Base-by-base conservation (phyloP, 2,113 vertebrate species). In the Cynoglossus semilaevis region DNA sequence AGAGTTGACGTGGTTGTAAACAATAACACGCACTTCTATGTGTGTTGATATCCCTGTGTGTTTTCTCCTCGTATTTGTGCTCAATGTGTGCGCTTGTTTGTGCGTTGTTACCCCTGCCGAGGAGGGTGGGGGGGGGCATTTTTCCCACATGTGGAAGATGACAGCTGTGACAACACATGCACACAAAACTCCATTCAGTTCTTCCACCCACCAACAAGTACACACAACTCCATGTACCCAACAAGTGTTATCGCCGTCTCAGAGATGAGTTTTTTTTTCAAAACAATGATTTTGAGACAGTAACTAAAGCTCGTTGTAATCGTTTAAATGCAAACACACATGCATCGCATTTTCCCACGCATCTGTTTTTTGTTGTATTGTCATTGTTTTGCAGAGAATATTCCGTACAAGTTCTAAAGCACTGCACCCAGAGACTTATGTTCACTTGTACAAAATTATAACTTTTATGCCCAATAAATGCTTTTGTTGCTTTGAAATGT, bases 351-450 rank as follows among this genome's bases (percentile, higher is more conserved):
- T 29, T 65, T 49, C 15, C 5, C 51, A 10, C 7, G 44, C 75
- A 86, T 74, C 81, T 86, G 80, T 75, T 83, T 69, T 67, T 47
- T 59, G 67, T 84, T 67, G 40, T 55, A 63, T 68, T 58, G 29
- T 40, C 38, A 59, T 58, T 72, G 69, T 79, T 74, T 56, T 76
- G 73, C 47, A 53, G 59, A 54, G 77, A 66, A 53, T 35, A 54
- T 70, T 78, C 76, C 72, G 72, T 74, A 55, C 51, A 58, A 43
- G 44, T 42, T 29, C 22, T 4, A 29, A 29, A 29, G 6, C 6
- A 58, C 47, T 19, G 35, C 68, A 67, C 73, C 52, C 38, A n/a
- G n/a, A n/a, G n/a, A n/a, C n/a, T n/a, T n/a, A 34, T 29, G 41
- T 10, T 34, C 17, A 3, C 53, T 42, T 49, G 17, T 62, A 15